Conservation (phyloP, 1,140 invertebrate species). For the Augochlora pura region DNA sequence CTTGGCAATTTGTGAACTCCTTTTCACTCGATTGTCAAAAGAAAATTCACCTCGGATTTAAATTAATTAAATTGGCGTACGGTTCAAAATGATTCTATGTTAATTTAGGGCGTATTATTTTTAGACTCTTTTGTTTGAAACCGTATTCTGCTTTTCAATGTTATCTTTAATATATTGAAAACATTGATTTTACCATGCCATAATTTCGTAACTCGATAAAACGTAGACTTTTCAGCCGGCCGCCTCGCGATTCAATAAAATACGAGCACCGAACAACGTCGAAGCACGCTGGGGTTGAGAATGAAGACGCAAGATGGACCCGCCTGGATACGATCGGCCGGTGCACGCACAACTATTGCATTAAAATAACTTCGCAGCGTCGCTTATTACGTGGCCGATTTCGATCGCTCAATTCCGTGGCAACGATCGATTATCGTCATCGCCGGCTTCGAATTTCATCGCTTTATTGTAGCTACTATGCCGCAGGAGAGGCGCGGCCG, state of each 20-base stretch:
- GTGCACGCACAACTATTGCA: slow-evolving; percentile 2
- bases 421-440: slow-evolving; percentile 39
- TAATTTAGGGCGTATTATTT: too few species aligned
- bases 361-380: slow-evolving; percentile 5
- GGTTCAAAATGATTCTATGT: too few species aligned
- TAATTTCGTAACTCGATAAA: not conserved
- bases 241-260: not conserved
- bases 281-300: not conserved
- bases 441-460: slow-evolving; percentile 24
- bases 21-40: too few species aligned
- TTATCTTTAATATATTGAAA: too few species aligned
- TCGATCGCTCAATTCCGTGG: slow-evolving; percentile 44
- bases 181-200: too few species aligned
- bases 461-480: slow-evolving; percentile 21
- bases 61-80: too few species aligned
- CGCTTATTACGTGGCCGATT: slow-evolving; percentile 48
- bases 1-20: too few species aligned
- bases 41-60: too few species aligned
- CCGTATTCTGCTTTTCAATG: too few species aligned
- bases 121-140: too few species aligned
- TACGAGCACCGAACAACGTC: not conserved
- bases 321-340: slow-evolving; percentile 14
- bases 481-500: slow-evolving; percentile 16
- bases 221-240: not conserved
- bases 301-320: slow-evolving; percentile 1